Evolutionary conservation across 2,113 vertebrate genomes (phyloP), one percentile per base, ranked within the genome.

Genomic region (Urocitellus parryii): DNA sequence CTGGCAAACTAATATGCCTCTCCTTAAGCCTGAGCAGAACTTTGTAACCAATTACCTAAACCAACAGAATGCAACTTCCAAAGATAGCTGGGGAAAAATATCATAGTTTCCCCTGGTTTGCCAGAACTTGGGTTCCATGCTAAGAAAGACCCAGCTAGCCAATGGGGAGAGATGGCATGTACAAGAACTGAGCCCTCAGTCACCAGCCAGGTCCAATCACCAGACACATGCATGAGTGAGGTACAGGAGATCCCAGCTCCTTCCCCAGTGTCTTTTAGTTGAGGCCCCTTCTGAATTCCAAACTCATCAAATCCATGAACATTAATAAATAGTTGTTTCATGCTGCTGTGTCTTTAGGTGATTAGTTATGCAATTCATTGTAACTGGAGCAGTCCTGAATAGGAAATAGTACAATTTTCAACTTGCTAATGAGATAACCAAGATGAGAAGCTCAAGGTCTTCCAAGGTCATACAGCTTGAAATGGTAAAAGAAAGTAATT

Each of bases 341-440:
- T 34, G 7, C 9, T 25, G 0, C 7, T 73, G 0, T 22, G 4
- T 42, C 37, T 39, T 2, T 3, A 65, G 32, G 27, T 48, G 3
- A 12, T 45, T 61, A 58, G 65, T 58, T 58, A 34, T 29, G 3
- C 3, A 32, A 0, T 51, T 1, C 5, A 20, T 24, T 13, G 11
- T 65, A 53, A 73, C n/a, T 5, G 6, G 24, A n/a, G 63, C 4
- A 16, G 14, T 68, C 56, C 39, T 27, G 12, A 70, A 83, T 13
- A 73, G 37, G 45, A 73, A 56, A 27, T 9, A 72, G 29, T 27
- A 65, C 4, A 5, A 8, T 48, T 32, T 29, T 53, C 34, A 5
- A 45, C 27, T 73, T 84, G 39, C 20, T 58, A 63, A 17, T 11
- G 24, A 74, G 58, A 81, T 84, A 58, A 70, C 51, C 10, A 42